Evolutionary conservation across 1,140 invertebrate genomes (phyloP).

Genomic region (Apis dorsata): DNA sequence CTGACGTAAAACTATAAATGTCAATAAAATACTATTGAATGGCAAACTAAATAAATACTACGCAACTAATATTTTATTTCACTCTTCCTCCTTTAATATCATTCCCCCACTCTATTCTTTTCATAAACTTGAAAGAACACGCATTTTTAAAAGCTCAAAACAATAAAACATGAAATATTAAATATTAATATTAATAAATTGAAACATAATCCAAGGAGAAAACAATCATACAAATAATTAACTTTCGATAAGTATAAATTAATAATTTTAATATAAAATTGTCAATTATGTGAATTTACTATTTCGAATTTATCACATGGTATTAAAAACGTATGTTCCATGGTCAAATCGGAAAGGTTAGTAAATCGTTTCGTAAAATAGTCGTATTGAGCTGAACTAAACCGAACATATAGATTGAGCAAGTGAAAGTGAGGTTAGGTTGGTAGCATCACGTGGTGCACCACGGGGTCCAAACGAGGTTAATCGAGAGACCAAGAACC

Average conservation of each 20-base stretch:
- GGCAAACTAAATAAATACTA: slow-evolving; percentile 25
- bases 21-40: not conserved
- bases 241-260: not conserved
- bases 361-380: slow-evolving; percentile 17
- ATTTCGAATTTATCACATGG: slow-evolving; percentile 16
- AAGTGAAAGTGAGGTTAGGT: slow-evolving; percentile 69
- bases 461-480: slow-evolving; percentile 77
- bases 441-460: slow-evolving; percentile 74
- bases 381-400: slow-evolving; percentile 42
- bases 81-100: not conserved
- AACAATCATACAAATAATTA: not conserved
- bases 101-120: not conserved
- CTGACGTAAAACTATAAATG: slow-evolving; percentile 8
- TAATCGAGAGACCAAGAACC: slow-evolving; percentile 70
- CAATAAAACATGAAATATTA: not conserved
- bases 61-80: slow-evolving; percentile 10
- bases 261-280: not conserved
- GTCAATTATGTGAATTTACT: too few relatives aligned
- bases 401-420: slow-evolving; percentile 64
- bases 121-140: not conserved
- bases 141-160: not conserved
- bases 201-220: not conserved
- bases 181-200: too few relatives aligned
- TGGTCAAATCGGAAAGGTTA: slow-evolving; percentile 49
- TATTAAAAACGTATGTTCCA: slow-evolving; percentile 26